A percentile compares a stretch with the other conserved stretches of the same genome.
phyloP scores from a whole-genome alignment of 2,888 invertebrate genomes.

The Cephus sareptanus region DNA sequence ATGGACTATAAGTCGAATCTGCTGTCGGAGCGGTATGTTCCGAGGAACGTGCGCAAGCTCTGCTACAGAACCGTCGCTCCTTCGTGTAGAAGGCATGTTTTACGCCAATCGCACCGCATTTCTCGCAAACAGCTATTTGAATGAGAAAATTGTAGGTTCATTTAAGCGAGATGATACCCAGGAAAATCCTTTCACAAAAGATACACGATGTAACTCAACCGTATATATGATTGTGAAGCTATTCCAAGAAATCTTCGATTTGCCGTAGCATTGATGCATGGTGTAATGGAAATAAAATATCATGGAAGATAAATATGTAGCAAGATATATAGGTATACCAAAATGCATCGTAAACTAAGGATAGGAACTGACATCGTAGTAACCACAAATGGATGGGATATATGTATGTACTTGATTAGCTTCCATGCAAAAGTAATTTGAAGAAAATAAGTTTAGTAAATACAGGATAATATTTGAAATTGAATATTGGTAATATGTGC shows the following conservation, averaged over 20 bases:
- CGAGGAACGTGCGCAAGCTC: constrained; percentile 77
- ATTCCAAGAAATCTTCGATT: too few species aligned
- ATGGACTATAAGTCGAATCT: constrained; percentile 61
- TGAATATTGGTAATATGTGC: constrained; percentile 12
- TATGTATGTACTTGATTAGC: background rate
- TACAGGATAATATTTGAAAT: constrained; percentile 13
- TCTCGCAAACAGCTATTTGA: constrained; percentile 80
- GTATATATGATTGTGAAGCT: background rate
- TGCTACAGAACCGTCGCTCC: constrained; percentile 83
- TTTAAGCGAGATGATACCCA: background rate
- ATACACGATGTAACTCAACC: background rate
- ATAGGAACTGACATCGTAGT: background rate
- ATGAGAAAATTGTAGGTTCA: background rate
- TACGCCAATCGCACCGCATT: constrained; percentile 86
- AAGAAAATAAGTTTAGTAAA: constrained; percentile 15
- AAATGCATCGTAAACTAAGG: background rate
- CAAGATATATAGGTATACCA: background rate
- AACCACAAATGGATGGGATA: background rate
- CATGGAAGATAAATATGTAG: background rate
- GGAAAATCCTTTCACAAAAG: background rate
- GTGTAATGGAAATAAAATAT: background rate
- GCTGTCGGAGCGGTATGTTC: constrained; percentile 48
- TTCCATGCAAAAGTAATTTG: background rate
- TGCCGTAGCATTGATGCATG: too few species aligned
- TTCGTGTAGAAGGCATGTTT: constrained; percentile 89